Evolutionary conservation across 2,888 invertebrate genomes (phyloP).

Genomic region (Harmothoe impar): DNA sequence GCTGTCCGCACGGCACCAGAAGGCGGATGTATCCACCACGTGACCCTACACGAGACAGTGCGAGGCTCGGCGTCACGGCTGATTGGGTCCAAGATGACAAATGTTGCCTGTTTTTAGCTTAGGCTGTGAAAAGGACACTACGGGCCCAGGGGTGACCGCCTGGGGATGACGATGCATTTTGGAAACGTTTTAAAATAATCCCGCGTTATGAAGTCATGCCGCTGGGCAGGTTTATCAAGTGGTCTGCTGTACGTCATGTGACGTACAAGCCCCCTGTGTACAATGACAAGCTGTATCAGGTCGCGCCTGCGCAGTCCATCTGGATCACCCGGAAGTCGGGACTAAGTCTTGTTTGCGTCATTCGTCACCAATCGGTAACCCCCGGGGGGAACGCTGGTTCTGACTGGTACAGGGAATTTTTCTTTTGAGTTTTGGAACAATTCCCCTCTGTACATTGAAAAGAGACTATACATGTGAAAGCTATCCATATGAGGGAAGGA

Average conservation of each 20-base stretch:
- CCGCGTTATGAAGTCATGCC: too few species aligned
- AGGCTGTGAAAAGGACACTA: neutral
- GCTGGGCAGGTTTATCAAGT: too few species aligned
- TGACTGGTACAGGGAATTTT: neutral
- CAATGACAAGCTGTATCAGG: neutral
- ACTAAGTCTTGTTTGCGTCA: neutral
- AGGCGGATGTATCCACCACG: neutral
- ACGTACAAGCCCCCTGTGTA: too few species aligned
- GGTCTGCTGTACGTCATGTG: neutral
- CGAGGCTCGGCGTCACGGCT: constrained; percentile 25
- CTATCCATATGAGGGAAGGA: too few species aligned
- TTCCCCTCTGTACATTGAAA: too few species aligned
- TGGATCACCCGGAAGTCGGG: neutral
- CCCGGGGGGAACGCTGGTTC: too few species aligned
- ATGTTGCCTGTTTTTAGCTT: neutral
- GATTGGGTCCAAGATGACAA: neutral
- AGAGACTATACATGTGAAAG: too few species aligned
- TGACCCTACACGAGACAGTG: neutral
- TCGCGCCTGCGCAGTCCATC: constrained; percentile 11
- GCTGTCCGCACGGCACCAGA: neutral
- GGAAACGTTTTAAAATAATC: too few species aligned
- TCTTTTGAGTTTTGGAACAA: too few species aligned
- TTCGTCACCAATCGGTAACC: neutral
- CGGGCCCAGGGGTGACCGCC: too few species aligned
- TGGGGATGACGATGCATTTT: too few species aligned